Evolutionary conservation across 53 echinoderm and acorn worm genomes (phyloP), one percentile per base, ranked within the genome.

Genomic region (Echinometra lucunter): DNA sequence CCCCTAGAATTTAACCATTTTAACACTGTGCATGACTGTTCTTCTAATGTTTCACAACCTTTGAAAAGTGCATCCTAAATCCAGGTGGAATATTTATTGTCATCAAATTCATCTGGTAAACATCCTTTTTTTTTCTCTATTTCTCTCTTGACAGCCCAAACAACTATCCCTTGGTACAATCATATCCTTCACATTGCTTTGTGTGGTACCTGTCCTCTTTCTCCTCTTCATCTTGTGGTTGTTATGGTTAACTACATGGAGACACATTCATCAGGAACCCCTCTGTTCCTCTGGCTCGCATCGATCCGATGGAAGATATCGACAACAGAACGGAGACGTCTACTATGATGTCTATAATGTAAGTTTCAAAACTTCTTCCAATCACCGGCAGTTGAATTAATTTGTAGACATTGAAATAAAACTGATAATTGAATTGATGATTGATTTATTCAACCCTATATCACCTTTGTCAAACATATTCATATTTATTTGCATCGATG

Each of bases 241-340:
- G 25, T 88, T 96, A 47, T 98, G 96, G 95, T 97, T 95, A 25
- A 96, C 97, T 2, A 98, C 98, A 38, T 98, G 98, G 98, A 89
- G 95, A 13, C 96, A 98, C 67, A 95, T 98, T 6, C 98, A 96
- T 49, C 92, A 91, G 23, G 95, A 96, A 49, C 92, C 96, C 4
- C 89, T 94, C 10, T 96, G 94, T 56, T 47, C 91, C 8, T 78
- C 82, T 27, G 27, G 27, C 1, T 10, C 83, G 2, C 66, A 93
- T 45, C 88, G 70, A 0, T 78, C 93, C 11, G 88, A 94, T 69
- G 94, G 94, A 28, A 94, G 66, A 83, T 94, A 40, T 82, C 75
- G 58, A 57, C 95, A 92, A 34, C 89, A 92, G 34, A 96, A 95
- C 12, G 74, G 96, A 63, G 95, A 96, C 37, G 95, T 95, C 40